phyloP scores from a whole-genome alignment of 2,888 invertebrate genomes.

The Ethmia dodecea region DNA sequence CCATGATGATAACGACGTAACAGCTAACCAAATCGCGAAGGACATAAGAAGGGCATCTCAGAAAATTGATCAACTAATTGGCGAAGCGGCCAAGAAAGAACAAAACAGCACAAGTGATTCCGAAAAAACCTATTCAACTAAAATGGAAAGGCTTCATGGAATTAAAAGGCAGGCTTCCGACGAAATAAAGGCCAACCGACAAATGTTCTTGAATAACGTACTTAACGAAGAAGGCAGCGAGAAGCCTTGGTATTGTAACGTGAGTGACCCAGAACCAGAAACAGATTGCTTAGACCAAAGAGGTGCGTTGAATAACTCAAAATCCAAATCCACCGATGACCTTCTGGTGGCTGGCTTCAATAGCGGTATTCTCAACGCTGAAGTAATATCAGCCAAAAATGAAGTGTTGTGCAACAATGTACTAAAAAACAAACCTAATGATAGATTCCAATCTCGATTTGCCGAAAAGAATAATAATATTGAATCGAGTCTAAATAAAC shows the following conservation, averaged over 20 bases:
- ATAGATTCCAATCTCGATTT: conserved; percentile 41
- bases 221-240: conserved; percentile 58
- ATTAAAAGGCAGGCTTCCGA: conserved; percentile 70
- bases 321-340: conserved; percentile 60
- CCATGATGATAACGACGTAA: conserved; percentile 75
- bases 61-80: conserved; percentile 75
- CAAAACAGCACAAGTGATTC: conserved; percentile 47
- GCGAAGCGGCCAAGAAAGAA: conserved; percentile 56
- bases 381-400: conserved; percentile 61
- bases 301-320: conserved; percentile 39
- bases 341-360: conserved; percentile 45
- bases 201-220: conserved; percentile 63
- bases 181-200: conserved; percentile 67
- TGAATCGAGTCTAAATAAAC: conserved; percentile 40
- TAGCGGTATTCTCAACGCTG: conserved; percentile 45
- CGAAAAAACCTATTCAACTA: conserved; percentile 71
- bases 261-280: conserved; percentile 71
- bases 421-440: conserved; percentile 44
- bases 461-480: conserved; percentile 58
- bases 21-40: conserved; percentile 73
- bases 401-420: conserved; percentile 62
- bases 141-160: conserved; percentile 77
- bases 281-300: conserved; percentile 55
- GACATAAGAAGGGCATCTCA: conserved; percentile 76
- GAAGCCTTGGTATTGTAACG: conserved; percentile 73